Conservation (phyloP, 2,888 invertebrate genomes). For the Aspidapion aeneum region DNA sequence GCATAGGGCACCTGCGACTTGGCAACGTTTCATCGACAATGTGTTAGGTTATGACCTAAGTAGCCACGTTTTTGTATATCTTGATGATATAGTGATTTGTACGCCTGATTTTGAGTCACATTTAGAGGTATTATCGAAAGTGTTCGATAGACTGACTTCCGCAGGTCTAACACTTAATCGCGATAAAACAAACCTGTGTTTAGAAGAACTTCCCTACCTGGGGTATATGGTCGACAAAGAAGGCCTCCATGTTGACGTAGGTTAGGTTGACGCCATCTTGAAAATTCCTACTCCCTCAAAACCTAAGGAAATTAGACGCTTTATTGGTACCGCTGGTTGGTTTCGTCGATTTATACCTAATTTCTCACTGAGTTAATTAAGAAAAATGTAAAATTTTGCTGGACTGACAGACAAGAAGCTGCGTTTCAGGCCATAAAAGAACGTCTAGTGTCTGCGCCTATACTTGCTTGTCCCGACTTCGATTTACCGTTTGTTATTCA, state of each 20-base stretch:
- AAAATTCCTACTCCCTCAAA: neutral
- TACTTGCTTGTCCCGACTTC: constrained; percentile 22
- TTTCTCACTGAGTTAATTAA: neutral
- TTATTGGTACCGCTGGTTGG: neutral
- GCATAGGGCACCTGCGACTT: constrained; percentile 33
- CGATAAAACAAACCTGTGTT: constrained; percentile 2
- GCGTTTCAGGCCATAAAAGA: constrained; percentile 3
- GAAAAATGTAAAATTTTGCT: neutral
- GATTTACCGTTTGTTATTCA: constrained; percentile 25
- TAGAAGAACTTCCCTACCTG: neutral
- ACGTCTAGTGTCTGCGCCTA: constrained; percentile 14
- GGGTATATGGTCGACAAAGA: neutral
- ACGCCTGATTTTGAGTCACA: neutral
- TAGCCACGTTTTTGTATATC: neutral
- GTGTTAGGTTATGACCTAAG: too few species aligned
- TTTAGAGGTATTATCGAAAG: neutral
- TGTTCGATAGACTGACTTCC: constrained; percentile 1
- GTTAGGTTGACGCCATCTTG: neutral
- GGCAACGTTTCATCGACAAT: constrained; percentile 25
- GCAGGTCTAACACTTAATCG: neutral
- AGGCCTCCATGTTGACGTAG: neutral
- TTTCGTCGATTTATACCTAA: neutral
- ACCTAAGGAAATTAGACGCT: neutral
- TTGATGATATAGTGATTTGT: constrained; percentile 7
- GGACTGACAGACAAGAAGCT: neutral